Conservation (phyloP, 2,888 invertebrate genomes). For the Netelia virgata region DNA sequence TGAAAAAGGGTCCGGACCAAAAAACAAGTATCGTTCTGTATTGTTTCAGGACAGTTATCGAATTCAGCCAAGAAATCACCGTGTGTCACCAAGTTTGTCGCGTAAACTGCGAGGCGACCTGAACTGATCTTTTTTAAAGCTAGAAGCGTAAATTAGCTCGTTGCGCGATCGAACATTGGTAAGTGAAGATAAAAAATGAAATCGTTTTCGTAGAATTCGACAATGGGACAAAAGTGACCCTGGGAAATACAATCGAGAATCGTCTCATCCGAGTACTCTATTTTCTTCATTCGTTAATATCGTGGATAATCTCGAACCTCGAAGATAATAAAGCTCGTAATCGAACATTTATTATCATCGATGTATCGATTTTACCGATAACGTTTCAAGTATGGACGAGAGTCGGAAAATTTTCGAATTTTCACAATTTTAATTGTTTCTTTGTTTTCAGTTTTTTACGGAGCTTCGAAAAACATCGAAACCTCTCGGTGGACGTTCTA, state of each 20-base stretch:
- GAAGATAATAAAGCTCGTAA: no score
- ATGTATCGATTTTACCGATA: not conserved
- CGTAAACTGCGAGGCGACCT: conserved; percentile 70
- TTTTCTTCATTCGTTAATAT: no score
- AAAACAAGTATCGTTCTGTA: not conserved
- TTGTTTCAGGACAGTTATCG: conserved; percentile 75
- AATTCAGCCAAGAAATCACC: conserved; percentile 73
- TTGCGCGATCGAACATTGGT: not conserved
- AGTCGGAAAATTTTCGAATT: not conserved
- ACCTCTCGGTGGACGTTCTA: conserved; percentile 65
- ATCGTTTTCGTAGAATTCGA: no score
- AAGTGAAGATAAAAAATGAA: no score
- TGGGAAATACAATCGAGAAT: no score
- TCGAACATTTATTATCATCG: not conserved
- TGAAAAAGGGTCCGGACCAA: not conserved
- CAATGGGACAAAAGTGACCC: no score
- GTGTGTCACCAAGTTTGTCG: conserved; percentile 76
- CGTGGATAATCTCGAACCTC: no score
- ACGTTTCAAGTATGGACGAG: not conserved
- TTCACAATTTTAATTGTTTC: not conserved
- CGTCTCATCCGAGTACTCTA: no score
- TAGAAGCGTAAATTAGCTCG: conserved; percentile 71
- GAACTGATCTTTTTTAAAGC: conserved; percentile 69
- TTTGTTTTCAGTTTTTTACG: conserved; percentile 79
- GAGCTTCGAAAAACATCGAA: conserved; percentile 79